Evolutionary conservation across 2,888 invertebrate genomes (phyloP).

Genomic region (Hypomecis punctinalis): DNA sequence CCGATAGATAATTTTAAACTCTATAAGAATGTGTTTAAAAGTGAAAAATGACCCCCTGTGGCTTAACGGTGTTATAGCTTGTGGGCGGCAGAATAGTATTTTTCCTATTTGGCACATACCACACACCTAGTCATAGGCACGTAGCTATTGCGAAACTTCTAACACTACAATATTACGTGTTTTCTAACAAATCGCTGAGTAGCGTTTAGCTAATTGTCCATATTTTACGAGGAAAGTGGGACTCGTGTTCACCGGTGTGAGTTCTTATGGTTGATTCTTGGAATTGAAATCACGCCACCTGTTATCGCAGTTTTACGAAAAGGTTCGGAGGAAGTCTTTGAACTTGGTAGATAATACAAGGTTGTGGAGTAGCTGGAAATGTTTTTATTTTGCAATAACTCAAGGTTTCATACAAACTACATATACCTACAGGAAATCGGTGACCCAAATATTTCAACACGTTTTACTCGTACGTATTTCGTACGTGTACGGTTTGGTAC

Average conservation of each 20-base stretch:
- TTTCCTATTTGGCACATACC: neutral
- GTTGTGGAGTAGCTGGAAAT: neutral
- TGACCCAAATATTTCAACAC: too few relatives aligned
- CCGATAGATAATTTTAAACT: too few relatives aligned
- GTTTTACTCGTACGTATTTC: too few relatives aligned
- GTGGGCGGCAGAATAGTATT: neutral
- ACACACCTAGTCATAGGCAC: neutral
- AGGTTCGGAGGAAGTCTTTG: conserved; percentile 7
- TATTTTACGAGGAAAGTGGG: conserved; percentile 37
- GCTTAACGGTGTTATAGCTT: too few relatives aligned
- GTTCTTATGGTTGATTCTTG: conserved; percentile 36
- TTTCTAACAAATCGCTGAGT: conserved; percentile 31
- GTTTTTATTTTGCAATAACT: neutral
- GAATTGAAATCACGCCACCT: conserved; percentile 47
- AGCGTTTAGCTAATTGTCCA: conserved; percentile 10
- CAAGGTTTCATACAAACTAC: neutral
- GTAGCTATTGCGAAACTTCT: conserved; percentile 23
- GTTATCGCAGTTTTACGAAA: conserved; percentile 16
- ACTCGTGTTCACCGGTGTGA: conserved; percentile 4
- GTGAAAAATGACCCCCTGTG: too few relatives aligned
- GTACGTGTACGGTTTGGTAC: too few relatives aligned
- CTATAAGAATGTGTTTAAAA: too few relatives aligned
- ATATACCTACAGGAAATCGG: too few relatives aligned
- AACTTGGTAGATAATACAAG: neutral
- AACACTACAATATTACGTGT: conserved; percentile 13